Evolutionary conservation across 1,140 invertebrate species (phyloP).

Genomic region (Philaenus spumarius): DNA sequence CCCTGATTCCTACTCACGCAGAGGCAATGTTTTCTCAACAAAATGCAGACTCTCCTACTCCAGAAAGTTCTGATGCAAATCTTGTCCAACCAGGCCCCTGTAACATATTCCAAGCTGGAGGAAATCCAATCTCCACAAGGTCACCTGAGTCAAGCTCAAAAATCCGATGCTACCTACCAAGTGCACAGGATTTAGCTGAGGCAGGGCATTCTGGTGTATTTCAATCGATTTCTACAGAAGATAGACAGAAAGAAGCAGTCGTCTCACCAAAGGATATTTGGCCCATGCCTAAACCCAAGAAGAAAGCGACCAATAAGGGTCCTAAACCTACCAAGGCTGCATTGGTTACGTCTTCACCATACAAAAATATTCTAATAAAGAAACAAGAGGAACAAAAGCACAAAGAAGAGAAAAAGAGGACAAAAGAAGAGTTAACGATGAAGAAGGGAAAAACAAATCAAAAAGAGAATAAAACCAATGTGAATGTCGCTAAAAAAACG

Average conservation of each 20-base stretch:
- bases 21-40: no score
- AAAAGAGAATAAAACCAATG: neutral
- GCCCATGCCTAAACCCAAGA: conserved; percentile 6
- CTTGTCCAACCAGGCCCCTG: no score
- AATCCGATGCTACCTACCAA: no score
- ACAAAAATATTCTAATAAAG: neutral
- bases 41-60: no score
- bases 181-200: no score
- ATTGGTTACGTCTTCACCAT: neutral
- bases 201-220: neutral
- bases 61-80: no score
- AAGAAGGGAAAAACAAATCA: no score
- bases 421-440: neutral
- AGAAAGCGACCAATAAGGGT: conserved; percentile 2
- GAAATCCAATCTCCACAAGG: no score
- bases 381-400: neutral
- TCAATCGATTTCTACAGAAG: no score
- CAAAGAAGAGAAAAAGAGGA: neutral
- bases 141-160: no score
- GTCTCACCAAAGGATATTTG: conserved; percentile 9
- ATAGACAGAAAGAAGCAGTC: neutral
- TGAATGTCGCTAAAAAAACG: neutral
- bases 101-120: no score
- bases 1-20: no score
- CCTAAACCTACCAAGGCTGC: conserved; percentile 1